These are phyloP conservation scores for Pyrocoelia pectoralis DNA, from an alignment of 2,888 invertebrate species.

Conservation along the genomic window DNA sequence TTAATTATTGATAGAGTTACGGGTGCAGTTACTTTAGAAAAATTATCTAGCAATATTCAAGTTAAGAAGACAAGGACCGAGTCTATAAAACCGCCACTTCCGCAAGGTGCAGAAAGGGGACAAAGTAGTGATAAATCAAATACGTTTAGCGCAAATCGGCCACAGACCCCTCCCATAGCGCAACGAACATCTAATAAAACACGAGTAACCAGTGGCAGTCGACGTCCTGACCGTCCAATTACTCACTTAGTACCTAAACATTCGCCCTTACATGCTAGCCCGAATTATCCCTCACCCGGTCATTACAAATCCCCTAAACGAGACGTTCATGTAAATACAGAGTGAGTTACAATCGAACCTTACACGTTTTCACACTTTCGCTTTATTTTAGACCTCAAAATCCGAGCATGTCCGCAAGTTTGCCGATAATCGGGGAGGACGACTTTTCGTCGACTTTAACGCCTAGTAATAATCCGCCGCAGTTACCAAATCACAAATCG, in stretches of 20 bases:
- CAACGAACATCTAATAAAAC: constrained; percentile 58
- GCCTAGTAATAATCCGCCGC: constrained; percentile 24
- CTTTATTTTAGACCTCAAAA: constrained; percentile 70
- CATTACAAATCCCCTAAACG: constrained; percentile 54
- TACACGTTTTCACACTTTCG: too few relatives aligned
- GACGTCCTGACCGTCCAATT: constrained; percentile 54
- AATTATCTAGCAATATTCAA: constrained; percentile 89
- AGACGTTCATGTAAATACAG: constrained; percentile 57
- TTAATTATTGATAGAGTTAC: constrained; percentile 92
- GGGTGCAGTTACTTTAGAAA: constrained; percentile 93
- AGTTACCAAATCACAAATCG: constrained; percentile 36
- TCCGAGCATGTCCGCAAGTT: constrained; percentile 74
- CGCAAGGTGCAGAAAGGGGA: constrained; percentile 42
- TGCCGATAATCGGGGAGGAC: constrained; percentile 77
- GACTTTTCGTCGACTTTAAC: constrained; percentile 59
- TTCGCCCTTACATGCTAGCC: constrained; percentile 68
- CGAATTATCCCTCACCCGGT: constrained; percentile 57
- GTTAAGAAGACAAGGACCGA: constrained; percentile 88
- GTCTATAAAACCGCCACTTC: constrained; percentile 50
- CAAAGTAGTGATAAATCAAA: constrained; percentile 25
- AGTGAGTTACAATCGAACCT: too few relatives aligned
- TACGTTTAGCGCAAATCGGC: constrained; percentile 24
- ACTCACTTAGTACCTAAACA: constrained; percentile 65
- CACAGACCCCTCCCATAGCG: constrained; percentile 55
- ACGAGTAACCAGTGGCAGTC: constrained; percentile 55